Evolutionary conservation across 2,888 invertebrate genomes (phyloP).

Genomic region (Microplitis manilae): DNA sequence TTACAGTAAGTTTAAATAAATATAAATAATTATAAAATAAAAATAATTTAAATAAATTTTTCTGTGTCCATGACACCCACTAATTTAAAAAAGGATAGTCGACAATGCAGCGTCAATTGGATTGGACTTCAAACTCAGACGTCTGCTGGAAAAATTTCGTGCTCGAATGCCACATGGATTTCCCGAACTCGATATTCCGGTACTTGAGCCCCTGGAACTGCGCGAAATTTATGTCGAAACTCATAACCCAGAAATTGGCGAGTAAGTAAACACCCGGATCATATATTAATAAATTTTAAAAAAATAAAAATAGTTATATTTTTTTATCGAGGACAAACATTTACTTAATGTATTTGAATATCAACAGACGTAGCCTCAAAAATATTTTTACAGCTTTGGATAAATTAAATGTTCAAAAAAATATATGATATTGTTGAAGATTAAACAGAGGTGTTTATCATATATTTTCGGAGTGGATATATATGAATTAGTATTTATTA

Average conservation of each 20-base stretch:
- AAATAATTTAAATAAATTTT: background rate
- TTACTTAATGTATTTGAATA: no score
- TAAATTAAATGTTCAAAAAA: background rate
- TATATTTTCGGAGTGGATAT: background rate
- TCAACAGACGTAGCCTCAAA: no score
- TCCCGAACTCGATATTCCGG: slow-evolving; percentile 62
- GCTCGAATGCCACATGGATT: slow-evolving; percentile 63
- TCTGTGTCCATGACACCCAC: slow-evolving; percentile 18
- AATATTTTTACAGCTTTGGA: no score
- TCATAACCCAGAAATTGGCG: slow-evolving; percentile 63
- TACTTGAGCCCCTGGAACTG: slow-evolving; percentile 61
- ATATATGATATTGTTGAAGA: background rate
- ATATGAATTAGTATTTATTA: background rate
- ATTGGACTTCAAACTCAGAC: slow-evolving; percentile 63
- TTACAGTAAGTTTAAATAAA: slow-evolving; percentile 60
- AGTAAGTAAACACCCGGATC: slow-evolving; percentile 52
- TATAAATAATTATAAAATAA: slow-evolving; percentile 26
- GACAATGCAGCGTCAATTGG: slow-evolving; percentile 66
- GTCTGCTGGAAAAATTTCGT: slow-evolving; percentile 63
- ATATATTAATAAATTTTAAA: background rate
- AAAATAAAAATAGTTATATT: no score
- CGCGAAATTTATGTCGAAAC: slow-evolving; percentile 58
- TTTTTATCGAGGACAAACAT: no score
- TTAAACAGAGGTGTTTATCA: background rate
- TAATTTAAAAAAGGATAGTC: slow-evolving; percentile 56